phyloP scores from a whole-genome alignment of 2,113 vertebrate genomes.

The Phoxinus phoxinus region DNA sequence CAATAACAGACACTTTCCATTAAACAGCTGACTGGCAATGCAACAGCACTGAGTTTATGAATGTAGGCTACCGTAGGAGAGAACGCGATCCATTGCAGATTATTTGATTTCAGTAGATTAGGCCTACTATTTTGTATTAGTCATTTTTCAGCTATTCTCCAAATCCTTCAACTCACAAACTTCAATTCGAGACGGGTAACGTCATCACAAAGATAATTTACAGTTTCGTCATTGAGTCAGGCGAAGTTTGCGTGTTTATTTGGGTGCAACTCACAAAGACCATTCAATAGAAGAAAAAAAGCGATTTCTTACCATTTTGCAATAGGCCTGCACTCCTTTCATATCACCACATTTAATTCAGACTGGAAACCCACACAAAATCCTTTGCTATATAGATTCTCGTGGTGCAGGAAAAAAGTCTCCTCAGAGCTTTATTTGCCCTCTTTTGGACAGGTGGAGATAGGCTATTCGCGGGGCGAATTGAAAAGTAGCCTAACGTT shows the following conservation, averaged over 20 bases:
- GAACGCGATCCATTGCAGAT: not conserved
- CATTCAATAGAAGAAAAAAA: not conserved
- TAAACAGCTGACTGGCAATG: constrained; percentile 29
- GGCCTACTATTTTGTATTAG: not conserved
- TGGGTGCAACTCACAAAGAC: not conserved
- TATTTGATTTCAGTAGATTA: too few relatives aligned
- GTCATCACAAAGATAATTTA: not conserved
- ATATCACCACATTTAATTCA: not conserved
- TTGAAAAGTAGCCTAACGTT: too few relatives aligned
- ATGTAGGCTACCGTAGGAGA: not conserved
- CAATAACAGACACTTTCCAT: constrained; percentile 38
- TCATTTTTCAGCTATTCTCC: not conserved
- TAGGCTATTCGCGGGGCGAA: too few relatives aligned
- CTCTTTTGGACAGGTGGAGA: not conserved
- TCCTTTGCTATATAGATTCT: not conserved
- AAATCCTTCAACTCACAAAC: not conserved
- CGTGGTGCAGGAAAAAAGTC: not conserved
- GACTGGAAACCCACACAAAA: not conserved
- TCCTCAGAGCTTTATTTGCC: not conserved
- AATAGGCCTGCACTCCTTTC: not conserved
- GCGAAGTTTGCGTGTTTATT: not conserved
- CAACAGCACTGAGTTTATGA: constrained; percentile 5
- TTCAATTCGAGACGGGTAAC: not conserved
- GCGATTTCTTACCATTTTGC: not conserved
- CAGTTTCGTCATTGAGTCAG: not conserved